Base-by-base conservation (phyloP, 1,140 invertebrate species). In the Luehdorfia chinensis region DNA sequence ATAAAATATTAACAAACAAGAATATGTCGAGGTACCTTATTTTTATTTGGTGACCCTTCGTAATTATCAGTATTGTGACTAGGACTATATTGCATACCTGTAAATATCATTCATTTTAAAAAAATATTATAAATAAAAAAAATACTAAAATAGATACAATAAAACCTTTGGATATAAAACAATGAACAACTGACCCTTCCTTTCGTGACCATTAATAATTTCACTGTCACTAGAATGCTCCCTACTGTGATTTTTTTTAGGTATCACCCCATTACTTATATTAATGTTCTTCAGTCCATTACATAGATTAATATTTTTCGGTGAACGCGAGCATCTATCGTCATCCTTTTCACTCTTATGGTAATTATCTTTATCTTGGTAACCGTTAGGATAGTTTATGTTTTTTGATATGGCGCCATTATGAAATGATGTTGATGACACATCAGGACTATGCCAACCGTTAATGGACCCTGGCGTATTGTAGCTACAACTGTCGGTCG, bases 401-500 rank as follows among this genome's bases (percentile, higher is more conserved):
- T 76, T 78, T 52, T 83, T 87, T 4, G 78, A 80, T 28, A 83
- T 87, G 28, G 78, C 80, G 5, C 75, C 79, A 41, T 86, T 84
- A 41, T 79, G 74, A 46, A 71, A 78, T n/a, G 73, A 74, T 4
- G 71, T 60, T 0, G 70, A 57, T 4, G 64, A 7, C 39, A 30
- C 67, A 23, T 85, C 81, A 11, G 87, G 87, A 48, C 83, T 87
- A 50, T 88, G 87, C 87, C 87, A 88, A 7, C 87, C 87, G 46
- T 87, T 88, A n/a, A 85, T 73, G 16, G 84, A 87, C 6, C 78
- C 80, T 5, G 85, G 87, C 0, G 87, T 87, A 30, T 81, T 87
- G 49, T 84, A 87, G 37, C 81, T 85, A 30, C 84, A 87, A 46
- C 84, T 85, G 36, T 85, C 83, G 46, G 86, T 84, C 31, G 84